Evolutionary conservation across 2,113 vertebrate species (phyloP), one percentile per base, ranked within the genome.

Genomic region (Pelodiscus sinensis): DNA sequence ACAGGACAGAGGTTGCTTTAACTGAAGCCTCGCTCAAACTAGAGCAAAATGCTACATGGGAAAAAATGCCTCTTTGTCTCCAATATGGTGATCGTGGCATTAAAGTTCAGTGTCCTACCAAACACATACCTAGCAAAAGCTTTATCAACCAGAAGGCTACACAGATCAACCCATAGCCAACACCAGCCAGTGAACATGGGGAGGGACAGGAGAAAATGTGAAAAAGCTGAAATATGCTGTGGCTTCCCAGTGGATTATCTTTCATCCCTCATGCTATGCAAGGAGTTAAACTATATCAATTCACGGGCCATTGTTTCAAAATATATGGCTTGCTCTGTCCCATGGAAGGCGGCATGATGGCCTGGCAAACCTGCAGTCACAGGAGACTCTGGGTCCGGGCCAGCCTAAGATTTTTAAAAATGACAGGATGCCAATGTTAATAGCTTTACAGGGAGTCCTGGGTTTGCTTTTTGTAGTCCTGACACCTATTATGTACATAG

Each of bases 361-460:
- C 79, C 89, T 89, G 90, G 89, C 44, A 94, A 55, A 79, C 4
- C 1, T 1, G 13, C 19, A 81, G 31, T 38, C 13, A 3, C 50
- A 79, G 84, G 19, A 85, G 62, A 52, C 22, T 51, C 0, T 0
- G 29, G 14, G 8, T 79, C 60, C 88, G 87, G 4, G 4, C 15
- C 16, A 91, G 68, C 22, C 19, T 84, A 81, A 87, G 54, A 85
- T 10, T 79, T 90, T 91, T 94, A 56, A 93, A 54, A 89, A 52
- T n/a, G 60, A n/a, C 0, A 1, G 68, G 38, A 9, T 10, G 82
- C 35, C 24, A 80, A 62, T 95, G 83, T 2, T 18, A 87, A 92
- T 57, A 79, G 52, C 44, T 80, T 85, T 55, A 1, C 4, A 50
- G 52, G 73, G 27, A 87, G 24, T 19, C 44, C 54, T 1, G 0